phyloP scores from a whole-genome alignment of 1,140 invertebrate genomes.

The Polypedilum pembai region DNA sequence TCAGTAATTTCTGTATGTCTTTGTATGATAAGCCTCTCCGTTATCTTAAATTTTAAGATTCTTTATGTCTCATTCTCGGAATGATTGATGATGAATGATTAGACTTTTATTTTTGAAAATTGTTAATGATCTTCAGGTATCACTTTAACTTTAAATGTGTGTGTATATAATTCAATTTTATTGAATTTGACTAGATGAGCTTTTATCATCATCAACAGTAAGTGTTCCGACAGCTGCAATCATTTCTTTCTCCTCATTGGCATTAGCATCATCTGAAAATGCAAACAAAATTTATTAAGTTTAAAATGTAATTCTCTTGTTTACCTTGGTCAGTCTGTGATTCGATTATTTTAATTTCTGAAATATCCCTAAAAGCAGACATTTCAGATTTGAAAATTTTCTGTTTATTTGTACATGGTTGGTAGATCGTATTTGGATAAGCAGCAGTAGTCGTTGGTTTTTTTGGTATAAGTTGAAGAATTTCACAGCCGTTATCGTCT shows the following conservation, averaged over 20 bases:
- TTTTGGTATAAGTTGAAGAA: slow-evolving; percentile 23
- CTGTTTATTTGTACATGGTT: slow-evolving; percentile 24
- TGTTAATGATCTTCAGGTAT: slow-evolving; percentile 12
- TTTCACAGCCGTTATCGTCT: background rate
- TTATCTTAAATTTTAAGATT: slow-evolving; percentile 4
- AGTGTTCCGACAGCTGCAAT: background rate
- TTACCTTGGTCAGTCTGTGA: background rate
- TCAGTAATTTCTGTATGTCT: background rate
- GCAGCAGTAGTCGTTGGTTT: background rate
- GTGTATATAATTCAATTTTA: background rate
- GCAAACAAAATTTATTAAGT: too few relatives aligned
- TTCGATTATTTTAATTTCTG: slow-evolving; percentile 7
- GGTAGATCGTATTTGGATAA: background rate
- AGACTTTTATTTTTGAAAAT: background rate
- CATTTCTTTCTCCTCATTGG: background rate
- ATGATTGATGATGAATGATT: slow-evolving; percentile 18
- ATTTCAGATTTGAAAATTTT: background rate
- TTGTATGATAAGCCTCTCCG: background rate
- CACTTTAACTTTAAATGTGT: background rate
- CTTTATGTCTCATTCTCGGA: background rate
- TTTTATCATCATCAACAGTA: background rate
- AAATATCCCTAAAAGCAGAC: slow-evolving; percentile 12
- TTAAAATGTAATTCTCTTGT: too few relatives aligned
- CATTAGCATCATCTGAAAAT: background rate
- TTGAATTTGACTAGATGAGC: slow-evolving; percentile 3